Evolutionary conservation across 2,888 invertebrate species (phyloP), one percentile per base, ranked within the genome.

Genomic region (Drosophila meridiana): DNA sequence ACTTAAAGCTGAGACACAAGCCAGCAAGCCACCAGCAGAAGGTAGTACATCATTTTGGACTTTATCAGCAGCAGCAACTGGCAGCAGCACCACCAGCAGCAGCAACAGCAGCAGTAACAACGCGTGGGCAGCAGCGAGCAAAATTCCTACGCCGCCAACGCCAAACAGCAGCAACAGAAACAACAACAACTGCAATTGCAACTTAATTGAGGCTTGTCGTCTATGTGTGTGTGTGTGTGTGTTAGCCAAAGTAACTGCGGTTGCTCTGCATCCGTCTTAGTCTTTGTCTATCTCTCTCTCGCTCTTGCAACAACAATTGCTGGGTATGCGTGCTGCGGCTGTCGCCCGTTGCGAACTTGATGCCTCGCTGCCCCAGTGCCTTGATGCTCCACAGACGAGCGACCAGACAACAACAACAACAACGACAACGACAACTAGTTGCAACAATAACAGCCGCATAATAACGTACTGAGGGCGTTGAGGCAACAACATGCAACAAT

Each of bases 301-400:
- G n/a, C 38, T 43, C 28, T 48, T 47, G 26, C 34, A 13, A 36
- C 65, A 40, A 45, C 58, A 55, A 59, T 61, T 61, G 69, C 32
- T 52, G 57, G 72, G 68, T 68, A 65, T 71, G 76, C 71, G 53
- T 70, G 64, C 70, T 76, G 56, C 2, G 69, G 57, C 75, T 83
- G 81, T 82, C 83, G 80, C 83, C 80, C 74, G 78, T 78, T 85
- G 86, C 84, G 82, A 90, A 89, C 90, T 91, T 90, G 87, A 87
- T 91, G 92, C 83, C 91, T 91, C 90, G 91, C 89, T 91, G 91
- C 90, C 91, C 91, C 91, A 91, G 91, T 91, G 87, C 90, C 87
- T 87, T 89, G 87, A 83, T 87, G 90, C 92, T 92, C 92, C 92
- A 91, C 80, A 92, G 90, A 90, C 83, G 87, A 85, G 80, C 82